Conservation (phyloP, 2,113 vertebrate genomes). For the Platysternon megacephalum region DNA sequence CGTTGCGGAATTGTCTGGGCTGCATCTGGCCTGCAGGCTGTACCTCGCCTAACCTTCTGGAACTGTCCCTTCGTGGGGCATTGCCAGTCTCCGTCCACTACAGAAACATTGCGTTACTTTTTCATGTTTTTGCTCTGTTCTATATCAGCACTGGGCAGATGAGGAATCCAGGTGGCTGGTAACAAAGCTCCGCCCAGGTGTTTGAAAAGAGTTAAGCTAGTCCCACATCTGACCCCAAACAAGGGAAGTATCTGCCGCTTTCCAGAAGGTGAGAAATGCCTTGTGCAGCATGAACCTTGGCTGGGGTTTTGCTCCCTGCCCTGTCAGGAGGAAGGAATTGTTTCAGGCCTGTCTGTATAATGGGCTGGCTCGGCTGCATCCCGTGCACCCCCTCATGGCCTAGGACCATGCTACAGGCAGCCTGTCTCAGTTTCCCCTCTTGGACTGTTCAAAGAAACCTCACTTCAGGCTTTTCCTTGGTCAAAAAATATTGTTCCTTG, state of each 20-base stretch:
- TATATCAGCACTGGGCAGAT: not conserved
- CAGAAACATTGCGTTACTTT: not conserved
- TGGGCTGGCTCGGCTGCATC: no score
- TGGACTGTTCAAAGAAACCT: not conserved
- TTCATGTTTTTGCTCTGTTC: not conserved
- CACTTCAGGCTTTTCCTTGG: not conserved
- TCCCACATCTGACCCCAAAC: not conserved
- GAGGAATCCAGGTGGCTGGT: not conserved
- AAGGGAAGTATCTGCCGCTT: not conserved
- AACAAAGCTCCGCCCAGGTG: no score
- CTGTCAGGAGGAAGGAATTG: not conserved
- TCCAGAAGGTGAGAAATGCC: not conserved
- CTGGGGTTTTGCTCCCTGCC: not conserved
- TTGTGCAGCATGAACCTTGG: not conserved
- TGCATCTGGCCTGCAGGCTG: not conserved
- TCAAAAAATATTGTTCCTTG: not conserved
- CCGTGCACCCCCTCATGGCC: not conserved
- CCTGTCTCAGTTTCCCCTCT: not conserved
- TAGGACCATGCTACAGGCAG: not conserved
- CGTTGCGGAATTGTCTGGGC: not conserved
- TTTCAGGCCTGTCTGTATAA: not conserved
- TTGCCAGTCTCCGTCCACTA: not conserved
- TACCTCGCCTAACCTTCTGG: not conserved
- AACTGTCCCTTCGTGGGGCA: not conserved
- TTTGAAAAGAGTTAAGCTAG: not conserved